Percentiles rank a stretch among this genome's conserved stretches.
Evolutionary conservation across 1,140 invertebrate species (phyloP).

Genomic region (Caenorhabditis briggsae): DNA sequence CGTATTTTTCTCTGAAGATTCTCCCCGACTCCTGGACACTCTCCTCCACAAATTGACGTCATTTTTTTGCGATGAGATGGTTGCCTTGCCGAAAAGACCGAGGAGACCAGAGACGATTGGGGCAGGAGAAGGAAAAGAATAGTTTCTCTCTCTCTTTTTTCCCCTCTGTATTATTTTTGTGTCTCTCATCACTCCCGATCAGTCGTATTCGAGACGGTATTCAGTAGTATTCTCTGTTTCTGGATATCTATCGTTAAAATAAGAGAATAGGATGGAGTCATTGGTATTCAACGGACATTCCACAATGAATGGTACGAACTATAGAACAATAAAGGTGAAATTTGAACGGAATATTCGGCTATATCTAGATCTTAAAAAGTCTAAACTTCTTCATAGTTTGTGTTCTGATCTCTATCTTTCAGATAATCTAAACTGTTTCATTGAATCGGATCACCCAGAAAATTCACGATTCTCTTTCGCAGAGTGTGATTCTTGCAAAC

Average conservation of each 20-base stretch:
- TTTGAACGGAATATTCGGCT: not conserved
- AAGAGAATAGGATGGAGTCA: not conserved
- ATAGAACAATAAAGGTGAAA: not conserved
- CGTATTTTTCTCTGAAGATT: slow-evolving; percentile 10
- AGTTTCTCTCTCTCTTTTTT: slow-evolving; percentile 20
- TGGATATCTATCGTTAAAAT: not conserved
- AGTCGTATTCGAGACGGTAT: slow-evolving; percentile 5
- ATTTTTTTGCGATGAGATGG: not conserved
- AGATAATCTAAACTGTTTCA: slow-evolving; percentile 2
- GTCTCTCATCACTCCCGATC: not conserved
- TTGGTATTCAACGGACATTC: slow-evolving; percentile 47
- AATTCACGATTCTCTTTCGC: not conserved
- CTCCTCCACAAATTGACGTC: slow-evolving; percentile 40
- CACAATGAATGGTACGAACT: slow-evolving; percentile 31
- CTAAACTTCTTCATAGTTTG: not conserved
- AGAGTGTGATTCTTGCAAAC: not conserved
- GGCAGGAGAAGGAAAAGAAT: not conserved
- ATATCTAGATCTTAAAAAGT: too few relatives aligned
- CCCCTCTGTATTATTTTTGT: not conserved
- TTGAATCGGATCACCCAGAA: not conserved
- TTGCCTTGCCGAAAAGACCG: slow-evolving; percentile 30
- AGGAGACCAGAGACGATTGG: slow-evolving; percentile 40
- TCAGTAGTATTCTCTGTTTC: not conserved
- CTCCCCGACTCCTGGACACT: slow-evolving; percentile 1
- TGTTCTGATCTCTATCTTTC: not conserved